A percentile compares a stretch with the other conserved stretches of the same genome.
Evolutionary conservation across 1,140 invertebrate genomes (phyloP).

Genomic region (Centruroides sculpturatus): DNA sequence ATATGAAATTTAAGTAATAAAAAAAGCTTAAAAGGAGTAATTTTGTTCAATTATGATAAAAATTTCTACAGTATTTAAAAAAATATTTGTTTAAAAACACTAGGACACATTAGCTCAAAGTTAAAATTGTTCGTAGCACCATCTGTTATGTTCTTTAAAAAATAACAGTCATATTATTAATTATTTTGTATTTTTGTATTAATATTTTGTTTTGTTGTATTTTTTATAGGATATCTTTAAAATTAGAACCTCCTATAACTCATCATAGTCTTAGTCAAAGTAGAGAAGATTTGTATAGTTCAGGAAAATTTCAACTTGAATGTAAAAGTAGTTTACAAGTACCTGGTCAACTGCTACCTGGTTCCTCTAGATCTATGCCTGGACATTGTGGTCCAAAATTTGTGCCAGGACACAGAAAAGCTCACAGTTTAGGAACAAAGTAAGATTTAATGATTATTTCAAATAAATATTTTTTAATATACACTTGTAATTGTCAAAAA

Average conservation of each 20-base stretch:
- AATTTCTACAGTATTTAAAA: no score
- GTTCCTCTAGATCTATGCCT: constrained; percentile 26
- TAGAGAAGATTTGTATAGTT: not conserved
- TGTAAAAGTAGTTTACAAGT: constrained; percentile 3
- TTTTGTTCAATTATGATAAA: no score
- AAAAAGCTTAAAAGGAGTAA: no score
- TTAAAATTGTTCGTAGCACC: no score
- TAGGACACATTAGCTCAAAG: no score
- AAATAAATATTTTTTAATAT: no score
- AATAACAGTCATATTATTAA: no score
- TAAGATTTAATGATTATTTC: constrained; percentile 34
- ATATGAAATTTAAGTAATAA: no score
- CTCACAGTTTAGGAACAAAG: constrained; percentile 75
- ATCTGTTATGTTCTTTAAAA: no score
- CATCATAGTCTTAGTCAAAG: not conserved
- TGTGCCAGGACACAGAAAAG: constrained; percentile 70
- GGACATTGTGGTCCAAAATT: constrained; percentile 43
- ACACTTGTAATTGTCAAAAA: no score
- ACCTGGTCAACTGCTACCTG: constrained; percentile 3
- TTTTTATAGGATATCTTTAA: constrained; percentile 49
- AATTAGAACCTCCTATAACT: constrained; percentile 52
- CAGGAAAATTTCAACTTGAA: not conserved
- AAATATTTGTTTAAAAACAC: no score
- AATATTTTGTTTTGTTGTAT: constrained; percentile 1
- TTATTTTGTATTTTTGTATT: not conserved